Conservation (phyloP, 2,888 invertebrate species). For the Branchipolynoe longqiensis region DNA sequence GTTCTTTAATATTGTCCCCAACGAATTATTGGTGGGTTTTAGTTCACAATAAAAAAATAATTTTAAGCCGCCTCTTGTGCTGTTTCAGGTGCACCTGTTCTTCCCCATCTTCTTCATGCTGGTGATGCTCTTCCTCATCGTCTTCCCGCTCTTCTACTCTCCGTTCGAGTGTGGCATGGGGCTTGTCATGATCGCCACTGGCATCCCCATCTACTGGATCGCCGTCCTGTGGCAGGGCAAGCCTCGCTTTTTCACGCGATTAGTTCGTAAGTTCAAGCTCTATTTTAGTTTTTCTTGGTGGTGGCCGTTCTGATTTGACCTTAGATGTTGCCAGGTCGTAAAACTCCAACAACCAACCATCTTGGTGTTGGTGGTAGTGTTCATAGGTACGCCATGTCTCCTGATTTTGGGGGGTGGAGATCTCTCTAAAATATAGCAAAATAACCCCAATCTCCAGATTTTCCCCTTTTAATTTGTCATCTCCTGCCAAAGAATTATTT, state of each 20-base stretch:
- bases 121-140: constrained; percentile 77
- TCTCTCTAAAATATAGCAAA: too few species aligned
- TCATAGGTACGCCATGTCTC: too few species aligned
- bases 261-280: constrained; percentile 71
- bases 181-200: constrained; percentile 76
- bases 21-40: background rate
- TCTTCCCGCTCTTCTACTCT: constrained; percentile 76
- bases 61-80: background rate
- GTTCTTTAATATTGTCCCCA: background rate
- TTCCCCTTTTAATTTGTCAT: too few species aligned
- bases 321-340: too few species aligned
- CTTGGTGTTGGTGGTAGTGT: too few species aligned
- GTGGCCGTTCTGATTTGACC: too few species aligned
- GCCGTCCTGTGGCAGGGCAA: constrained; percentile 82
- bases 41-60: background rate
- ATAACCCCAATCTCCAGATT: too few species aligned
- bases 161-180: constrained; percentile 79
- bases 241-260: constrained; percentile 72
- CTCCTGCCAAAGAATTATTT: too few species aligned
- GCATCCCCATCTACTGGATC: constrained; percentile 90
- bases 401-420: too few species aligned
- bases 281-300: too few species aligned
- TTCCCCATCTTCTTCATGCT: constrained; percentile 79
- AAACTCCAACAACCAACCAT: too few species aligned
- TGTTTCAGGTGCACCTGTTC: constrained; percentile 74